Evolutionary conservation across 1,140 invertebrate species (phyloP).

Genomic region (Hylyphantes graminicola): DNA sequence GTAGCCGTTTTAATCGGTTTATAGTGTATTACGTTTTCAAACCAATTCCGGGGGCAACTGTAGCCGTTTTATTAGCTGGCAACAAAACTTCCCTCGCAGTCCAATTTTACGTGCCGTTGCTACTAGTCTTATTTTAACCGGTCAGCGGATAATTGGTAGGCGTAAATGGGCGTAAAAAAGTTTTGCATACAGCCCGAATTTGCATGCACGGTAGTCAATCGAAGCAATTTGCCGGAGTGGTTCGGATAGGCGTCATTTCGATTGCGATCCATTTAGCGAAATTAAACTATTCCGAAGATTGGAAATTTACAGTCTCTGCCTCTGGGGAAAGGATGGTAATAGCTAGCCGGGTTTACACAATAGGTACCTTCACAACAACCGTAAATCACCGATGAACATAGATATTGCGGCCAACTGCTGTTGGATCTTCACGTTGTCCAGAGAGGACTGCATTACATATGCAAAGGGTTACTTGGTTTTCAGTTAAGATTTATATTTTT

Average conservation of each 20-base stretch:
- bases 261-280: constrained; percentile 56
- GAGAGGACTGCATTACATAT: no score
- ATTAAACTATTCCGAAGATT: constrained; percentile 58
- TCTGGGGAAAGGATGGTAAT: constrained; percentile 25
- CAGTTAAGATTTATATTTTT: no score
- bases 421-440: no score
- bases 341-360: constrained; percentile 14
- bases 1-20: no score
- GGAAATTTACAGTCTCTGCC: constrained; percentile 38
- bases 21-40: not conserved
- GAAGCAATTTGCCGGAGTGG: constrained; percentile 52
- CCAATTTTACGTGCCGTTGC: constrained; percentile 55
- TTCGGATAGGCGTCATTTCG: constrained; percentile 44
- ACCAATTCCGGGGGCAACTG: not conserved
- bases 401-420: constrained; percentile 1
- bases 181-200: constrained; percentile 50
- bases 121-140: constrained; percentile 40
- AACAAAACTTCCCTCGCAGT: constrained; percentile 44
- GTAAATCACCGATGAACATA: constrained; percentile 38
- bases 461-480: no score
- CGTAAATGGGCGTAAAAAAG: constrained; percentile 51
- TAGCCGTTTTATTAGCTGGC: constrained; percentile 11
- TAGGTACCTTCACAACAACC: constrained; percentile 18
- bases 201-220: constrained; percentile 46
- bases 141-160: constrained; percentile 54